Base-by-base conservation (phyloP, 1,140 invertebrate genomes). In the Chionoecetes opilio region DNA sequence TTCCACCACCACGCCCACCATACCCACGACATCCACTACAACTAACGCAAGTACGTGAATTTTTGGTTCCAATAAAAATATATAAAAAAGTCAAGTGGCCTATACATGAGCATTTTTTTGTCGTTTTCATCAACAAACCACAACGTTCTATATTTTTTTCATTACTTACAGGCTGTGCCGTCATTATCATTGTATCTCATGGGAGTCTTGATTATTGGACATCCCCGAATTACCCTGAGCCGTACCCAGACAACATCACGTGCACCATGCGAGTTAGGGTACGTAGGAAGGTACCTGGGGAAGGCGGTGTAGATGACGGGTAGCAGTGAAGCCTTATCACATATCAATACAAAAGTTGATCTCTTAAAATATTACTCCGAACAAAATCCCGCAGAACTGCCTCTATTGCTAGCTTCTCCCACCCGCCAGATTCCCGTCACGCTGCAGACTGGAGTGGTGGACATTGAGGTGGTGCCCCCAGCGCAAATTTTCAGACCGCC, bases 231-330 rank as follows among this genome's bases (percentile, higher is more conserved):
- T 90, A 46, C 35, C 88, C 88, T 9, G 17, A 29, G 9, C 14
- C n/a, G 0, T 90, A 90, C 32, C 88, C 88, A 53, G 35, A 90
- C 6, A 41, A 53, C 38, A 53, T 90, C 88, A 90, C 38, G n/a
- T 90, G 88, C 53, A 90, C 38, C 38, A 41, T 90, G 34, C 38
- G 38, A 53, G 88, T 90, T 29, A 53, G 38, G 88, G 88, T 90
- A 53, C 29, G 88, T 90, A 53, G 8, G 46, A 0, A 17, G 21
- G 46, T 53, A 53, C 38, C 14, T 41, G 9, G 46, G 46, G 46
- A 53, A 17, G 38, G 38, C 5, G 38, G 38, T 14, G 38, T 6
- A 41, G 38, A 41, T 3, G 38, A 14, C 38, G 38, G 38, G 14
- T 3, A 41, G 21, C 46, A 53, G 0, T 17, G 46, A 1, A 53